Percentiles rank a stretch among this genome's conserved stretches.
Conservation (phyloP, 2,797 vertebrate genomes). For the Chelmon rostratus region DNA sequence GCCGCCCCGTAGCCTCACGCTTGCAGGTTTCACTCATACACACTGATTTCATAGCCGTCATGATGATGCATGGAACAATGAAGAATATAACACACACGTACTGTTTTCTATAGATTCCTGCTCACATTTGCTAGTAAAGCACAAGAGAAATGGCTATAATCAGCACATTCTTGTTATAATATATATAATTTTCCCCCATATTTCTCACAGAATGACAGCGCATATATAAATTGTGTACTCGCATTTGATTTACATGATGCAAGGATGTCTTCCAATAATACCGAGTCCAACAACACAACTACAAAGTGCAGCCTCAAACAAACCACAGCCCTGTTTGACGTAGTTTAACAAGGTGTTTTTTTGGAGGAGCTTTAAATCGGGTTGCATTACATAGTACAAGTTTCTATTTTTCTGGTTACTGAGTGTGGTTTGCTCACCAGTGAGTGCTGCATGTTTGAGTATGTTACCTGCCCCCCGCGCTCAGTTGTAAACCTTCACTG, state of each 20-base stretch:
- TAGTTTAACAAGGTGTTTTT: not conserved
- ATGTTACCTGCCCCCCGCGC: conserved; percentile 3
- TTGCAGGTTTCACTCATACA: conserved; percentile 13
- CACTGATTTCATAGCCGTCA: not conserved
- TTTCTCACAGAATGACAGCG: not conserved
- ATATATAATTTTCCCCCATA: not conserved
- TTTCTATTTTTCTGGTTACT: conserved; percentile 10
- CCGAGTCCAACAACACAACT: not conserved
- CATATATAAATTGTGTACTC: not conserved
- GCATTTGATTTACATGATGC: not conserved
- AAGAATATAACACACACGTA: not conserved
- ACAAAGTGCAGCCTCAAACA: not conserved
- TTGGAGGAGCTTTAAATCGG: not conserved
- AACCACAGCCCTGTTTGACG: not conserved
- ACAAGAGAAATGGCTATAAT: too few relatives aligned
- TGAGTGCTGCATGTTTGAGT: not conserved
- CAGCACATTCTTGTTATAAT: too few relatives aligned
- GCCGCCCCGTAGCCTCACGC: conserved; percentile 2
- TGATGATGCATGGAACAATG: not conserved
- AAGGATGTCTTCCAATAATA: too few relatives aligned
- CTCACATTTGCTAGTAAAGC: not conserved
- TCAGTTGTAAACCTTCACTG: conserved; percentile 29
- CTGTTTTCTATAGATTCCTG: not conserved
- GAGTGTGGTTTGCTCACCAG: not conserved
- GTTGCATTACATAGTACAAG: not conserved